Conservation (phyloP, 2,888 invertebrate species). For the Phyllotreta cruciferae region DNA sequence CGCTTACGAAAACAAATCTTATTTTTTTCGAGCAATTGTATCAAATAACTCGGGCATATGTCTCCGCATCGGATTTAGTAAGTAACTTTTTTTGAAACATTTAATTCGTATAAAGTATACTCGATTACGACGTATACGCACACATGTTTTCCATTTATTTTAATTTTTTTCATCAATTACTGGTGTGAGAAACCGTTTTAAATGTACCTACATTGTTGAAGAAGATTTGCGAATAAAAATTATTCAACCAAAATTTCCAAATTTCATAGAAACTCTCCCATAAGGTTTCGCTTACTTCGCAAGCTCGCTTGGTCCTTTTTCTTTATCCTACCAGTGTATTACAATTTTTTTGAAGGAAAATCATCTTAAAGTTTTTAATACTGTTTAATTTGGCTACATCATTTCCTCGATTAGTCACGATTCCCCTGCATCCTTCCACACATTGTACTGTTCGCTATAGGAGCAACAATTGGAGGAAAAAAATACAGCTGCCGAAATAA, state of each 20-base stretch:
- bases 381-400: background rate
- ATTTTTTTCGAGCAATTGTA: slow-evolving; percentile 41
- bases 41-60: slow-evolving; percentile 44
- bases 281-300: too few relatives aligned
- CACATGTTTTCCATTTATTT: slow-evolving; percentile 34
- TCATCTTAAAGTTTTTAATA: too few relatives aligned
- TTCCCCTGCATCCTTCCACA: too few relatives aligned
- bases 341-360: too few relatives aligned
- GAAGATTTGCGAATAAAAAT: too few relatives aligned
- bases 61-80: slow-evolving; percentile 34
- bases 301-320: too few relatives aligned
- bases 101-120: background rate
- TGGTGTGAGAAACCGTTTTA: slow-evolving; percentile 11
- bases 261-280: too few relatives aligned
- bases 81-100: slow-evolving; percentile 17
- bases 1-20: slow-evolving; percentile 39
- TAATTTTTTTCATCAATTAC: background rate
- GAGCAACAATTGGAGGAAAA: slow-evolving; percentile 50
- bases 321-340: too few relatives aligned
- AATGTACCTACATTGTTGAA: too few relatives aligned
- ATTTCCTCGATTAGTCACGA: slow-evolving; percentile 5
- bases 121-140: slow-evolving; percentile 14
- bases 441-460: too few relatives aligned
- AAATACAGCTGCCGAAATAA: slow-evolving; percentile 56
- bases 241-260: too few relatives aligned